These are phyloP conservation scores for Adelphocoris suturalis DNA, from an alignment of 2,888 invertebrate genomes.

Conservation along the genomic window DNA sequence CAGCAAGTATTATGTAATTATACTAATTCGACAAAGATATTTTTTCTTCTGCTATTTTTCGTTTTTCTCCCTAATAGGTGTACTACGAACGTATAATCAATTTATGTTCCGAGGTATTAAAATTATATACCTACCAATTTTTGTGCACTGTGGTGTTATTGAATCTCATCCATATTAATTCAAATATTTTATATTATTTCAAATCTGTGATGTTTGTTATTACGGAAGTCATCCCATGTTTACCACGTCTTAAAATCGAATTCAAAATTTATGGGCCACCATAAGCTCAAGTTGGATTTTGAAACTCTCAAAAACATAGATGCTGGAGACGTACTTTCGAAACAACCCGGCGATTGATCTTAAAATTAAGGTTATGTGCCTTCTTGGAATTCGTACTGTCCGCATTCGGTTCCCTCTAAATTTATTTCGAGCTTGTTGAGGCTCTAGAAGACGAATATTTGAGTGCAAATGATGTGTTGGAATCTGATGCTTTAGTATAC, in stretches of 20 bases:
- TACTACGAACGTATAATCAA: too few species aligned
- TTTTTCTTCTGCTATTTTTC: too few species aligned
- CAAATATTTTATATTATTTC: too few species aligned
- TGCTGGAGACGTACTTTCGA: not conserved
- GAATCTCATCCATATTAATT: too few species aligned
- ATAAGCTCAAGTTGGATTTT: slow-evolving; percentile 17
- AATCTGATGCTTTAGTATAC: not conserved
- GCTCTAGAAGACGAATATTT: not conserved
- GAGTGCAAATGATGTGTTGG: not conserved
- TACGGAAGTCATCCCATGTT: not conserved
- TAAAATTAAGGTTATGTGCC: not conserved
- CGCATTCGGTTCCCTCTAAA: not conserved
- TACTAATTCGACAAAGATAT: too few species aligned
- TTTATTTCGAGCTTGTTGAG: not conserved
- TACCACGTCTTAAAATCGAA: slow-evolving; percentile 38
- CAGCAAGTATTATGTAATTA: too few species aligned
- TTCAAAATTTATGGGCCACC: slow-evolving; percentile 46
- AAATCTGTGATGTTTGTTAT: too few species aligned
- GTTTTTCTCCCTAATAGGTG: too few species aligned
- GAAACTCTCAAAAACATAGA: not conserved
- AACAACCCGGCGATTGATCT: not conserved
- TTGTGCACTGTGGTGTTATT: too few species aligned
- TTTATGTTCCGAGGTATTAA: too few species aligned
- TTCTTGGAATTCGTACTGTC: not conserved
- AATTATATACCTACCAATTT: too few species aligned